Evolutionary conservation across 2,113 vertebrate species (phyloP), one percentile per base, ranked within the genome.

Genomic region (Gracilinanus agilis): DNA sequence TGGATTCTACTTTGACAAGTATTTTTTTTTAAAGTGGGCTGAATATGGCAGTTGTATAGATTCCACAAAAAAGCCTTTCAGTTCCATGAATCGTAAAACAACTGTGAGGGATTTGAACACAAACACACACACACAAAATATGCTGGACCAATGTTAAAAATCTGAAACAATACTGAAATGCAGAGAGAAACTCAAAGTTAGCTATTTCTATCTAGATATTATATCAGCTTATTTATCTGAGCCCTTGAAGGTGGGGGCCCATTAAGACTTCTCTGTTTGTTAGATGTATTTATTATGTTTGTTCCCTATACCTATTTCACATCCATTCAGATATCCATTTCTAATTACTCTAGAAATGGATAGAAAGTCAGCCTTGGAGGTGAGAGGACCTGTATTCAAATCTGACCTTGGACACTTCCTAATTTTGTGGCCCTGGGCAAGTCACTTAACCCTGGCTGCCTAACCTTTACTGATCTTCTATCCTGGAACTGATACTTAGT

Each of bases 111-210:
- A 93, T 10, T 0, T 56, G 29, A 95, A 93, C 44, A 91, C 54
- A 91, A 96, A 90, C 29, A 94, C 2, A 88, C 24, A 92, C 24
- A 90, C 88, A 54, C 34, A 19, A 34, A 67, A 40, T 54, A 93
- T 44, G 90, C 40, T 88, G 24, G 54, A 93, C 93, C 44, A 91
- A 91, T 58, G 90, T 53, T n/a, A 44, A 89, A 75, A 93, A 29
- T 91, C 24, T 44, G 34, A 90, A 95, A 89, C 54, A 75, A 94
- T 91, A 34, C 13, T 55, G 24, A 96, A 93, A 1, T 55, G 1
- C 24, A 88, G 89, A 93, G 93, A 53, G 75, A 93, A 94, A 53
- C 54, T 92, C 89, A 93, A 90, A 95, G n/a, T 56, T 91, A 90
- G 58, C 23, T 40, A 93, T 25, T 55, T 96, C 25, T 54, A 94